Evolutionary conservation across 2,113 vertebrate species (phyloP), one percentile per base, ranked within the genome.

Genomic region (Nycticebus coucang): DNA sequence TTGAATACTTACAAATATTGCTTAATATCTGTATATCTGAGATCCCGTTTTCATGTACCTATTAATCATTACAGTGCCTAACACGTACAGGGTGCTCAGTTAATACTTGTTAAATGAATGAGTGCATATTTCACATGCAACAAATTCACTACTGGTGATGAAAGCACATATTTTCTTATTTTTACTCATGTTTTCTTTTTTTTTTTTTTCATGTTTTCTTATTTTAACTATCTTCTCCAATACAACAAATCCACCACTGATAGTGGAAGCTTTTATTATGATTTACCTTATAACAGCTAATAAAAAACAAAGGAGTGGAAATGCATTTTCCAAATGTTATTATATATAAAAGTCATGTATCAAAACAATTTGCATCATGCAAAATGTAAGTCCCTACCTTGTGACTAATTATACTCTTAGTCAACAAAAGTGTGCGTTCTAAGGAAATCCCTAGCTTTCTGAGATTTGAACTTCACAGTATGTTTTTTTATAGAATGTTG

Each of bases 101-200:
- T 91, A 82, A 93, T 82, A 74, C 55, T 68, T 94, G 15, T 83
- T 72, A 83, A 93, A 35, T 87, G 84, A 64, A 37, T 68, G 41
- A 68, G n/a, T 83, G 33, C 82, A n/a, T 41, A 26, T 45, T 97
- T 74, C 22, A 66, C 2, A 24, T 7, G 2, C 4, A 78, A 81
- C 1, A 87, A 83, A 86, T 60, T 9, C 21, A 68, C 24, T 85
- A 22, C 53, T 64, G 13, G 22, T 35, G 15, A 79, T 64, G 45
- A 12, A 71, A 59, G 28, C 0, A 62, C 24, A 62, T 11, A 11
- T 26, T 62, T 62, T 62, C 24, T 62, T 62, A 62, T 62, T 24
- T 62, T 26, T 62, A 62, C 60, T 26, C 1, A 19, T 7, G 2
- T 87, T 89, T 89, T 90, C 41, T 90, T 59, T 12, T 33, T 60